Conservation (phyloP, 2,888 invertebrate genomes). For the Aradus depressus region DNA sequence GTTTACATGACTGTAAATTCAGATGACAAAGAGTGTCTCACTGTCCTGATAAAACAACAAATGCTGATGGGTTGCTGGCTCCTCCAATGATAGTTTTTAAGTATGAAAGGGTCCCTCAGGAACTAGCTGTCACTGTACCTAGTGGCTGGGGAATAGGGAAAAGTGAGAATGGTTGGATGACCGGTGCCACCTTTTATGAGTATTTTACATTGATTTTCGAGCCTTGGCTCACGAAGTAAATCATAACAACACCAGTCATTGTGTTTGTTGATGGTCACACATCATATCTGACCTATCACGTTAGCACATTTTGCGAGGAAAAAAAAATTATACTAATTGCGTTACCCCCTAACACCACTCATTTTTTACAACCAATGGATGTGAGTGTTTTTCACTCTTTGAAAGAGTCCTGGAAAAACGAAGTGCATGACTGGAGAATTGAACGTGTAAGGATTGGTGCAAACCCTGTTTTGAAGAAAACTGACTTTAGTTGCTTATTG, state of each 20-base stretch:
- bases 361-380: constrained; percentile 37
- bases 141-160: constrained; percentile 26
- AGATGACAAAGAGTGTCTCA: constrained; percentile 34
- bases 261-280: constrained; percentile 30
- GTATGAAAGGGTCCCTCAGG: constrained; percentile 26
- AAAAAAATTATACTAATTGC: constrained; percentile 35
- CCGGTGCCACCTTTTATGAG: constrained; percentile 25
- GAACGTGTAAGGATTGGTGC: constrained; percentile 4
- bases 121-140: constrained; percentile 25
- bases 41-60: constrained; percentile 30
- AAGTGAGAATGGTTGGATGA: constrained; percentile 29
- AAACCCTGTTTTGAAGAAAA: background rate
- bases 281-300: constrained; percentile 33
- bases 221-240: constrained; percentile 26
- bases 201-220: constrained; percentile 26
- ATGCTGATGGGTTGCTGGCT: constrained; percentile 31
- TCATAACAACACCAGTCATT: constrained; percentile 30
- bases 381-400: constrained; percentile 35
- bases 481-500: constrained; percentile 14
- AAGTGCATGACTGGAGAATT: constrained; percentile 31
- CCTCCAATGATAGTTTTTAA: constrained; percentile 26
- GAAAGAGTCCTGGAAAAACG: constrained; percentile 34
- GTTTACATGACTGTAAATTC: constrained; percentile 30
- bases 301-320: constrained; percentile 36
- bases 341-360: constrained; percentile 36